Percentiles rank a stretch among this genome's conserved stretches.
Evolutionary conservation across 2,888 invertebrate species (phyloP).

Genomic region (Chorisops tibialis): DNA sequence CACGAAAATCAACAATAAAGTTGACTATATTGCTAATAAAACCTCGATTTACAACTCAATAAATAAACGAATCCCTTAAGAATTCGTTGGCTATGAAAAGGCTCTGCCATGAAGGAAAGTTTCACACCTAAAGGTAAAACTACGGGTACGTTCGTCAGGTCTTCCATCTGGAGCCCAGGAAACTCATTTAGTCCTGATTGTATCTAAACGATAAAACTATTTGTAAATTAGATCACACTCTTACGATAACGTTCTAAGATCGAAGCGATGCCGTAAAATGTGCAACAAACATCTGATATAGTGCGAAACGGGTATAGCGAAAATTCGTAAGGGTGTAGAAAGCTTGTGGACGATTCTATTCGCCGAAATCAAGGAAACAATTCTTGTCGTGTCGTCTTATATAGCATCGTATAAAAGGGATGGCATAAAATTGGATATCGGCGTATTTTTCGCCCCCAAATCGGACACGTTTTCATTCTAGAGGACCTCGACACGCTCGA

Average conservation of each 20-base stretch:
- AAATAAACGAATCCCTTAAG: too few relatives aligned
- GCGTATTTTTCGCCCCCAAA: not conserved
- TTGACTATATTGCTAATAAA: too few relatives aligned
- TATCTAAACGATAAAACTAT: constrained; percentile 34
- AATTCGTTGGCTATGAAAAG: too few relatives aligned
- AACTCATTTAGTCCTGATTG: constrained; percentile 31
- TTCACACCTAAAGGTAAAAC: too few relatives aligned
- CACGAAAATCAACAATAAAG: too few relatives aligned
- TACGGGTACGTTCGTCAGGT: too few relatives aligned
- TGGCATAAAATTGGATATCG: constrained; percentile 28
- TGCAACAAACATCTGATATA: constrained; percentile 21
- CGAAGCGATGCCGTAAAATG: constrained; percentile 21
- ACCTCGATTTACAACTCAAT: too few relatives aligned
- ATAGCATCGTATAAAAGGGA: constrained; percentile 32
- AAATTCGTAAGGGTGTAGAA: constrained; percentile 5
- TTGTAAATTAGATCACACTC: constrained; percentile 34
- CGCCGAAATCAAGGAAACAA: constrained; percentile 32
- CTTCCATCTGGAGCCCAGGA: constrained; percentile 17
- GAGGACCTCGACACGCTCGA: not conserved
- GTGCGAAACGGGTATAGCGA: not conserved
- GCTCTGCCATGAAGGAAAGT: too few relatives aligned
- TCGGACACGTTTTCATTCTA: not conserved
- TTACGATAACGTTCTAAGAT: constrained; percentile 14
- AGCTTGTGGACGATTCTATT: constrained; percentile 15
- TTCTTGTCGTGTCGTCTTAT: constrained; percentile 24